Evolutionary conservation across 2,113 vertebrate species (phyloP).

Genomic region (Panthera leo): DNA sequence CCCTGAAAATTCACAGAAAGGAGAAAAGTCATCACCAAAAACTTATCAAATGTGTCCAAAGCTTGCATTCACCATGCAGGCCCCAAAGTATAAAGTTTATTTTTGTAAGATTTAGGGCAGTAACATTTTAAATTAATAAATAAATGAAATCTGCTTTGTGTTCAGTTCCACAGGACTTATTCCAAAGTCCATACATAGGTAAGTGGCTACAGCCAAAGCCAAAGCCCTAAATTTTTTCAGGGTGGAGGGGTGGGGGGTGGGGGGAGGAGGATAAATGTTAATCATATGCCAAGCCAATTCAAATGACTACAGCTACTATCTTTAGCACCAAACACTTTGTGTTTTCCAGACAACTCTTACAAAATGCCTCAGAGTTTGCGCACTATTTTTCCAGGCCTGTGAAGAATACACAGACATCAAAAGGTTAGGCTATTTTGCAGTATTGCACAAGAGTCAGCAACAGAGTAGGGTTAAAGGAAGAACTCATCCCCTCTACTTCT

Average conservation of each 20-base stretch:
- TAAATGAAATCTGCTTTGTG: not conserved
- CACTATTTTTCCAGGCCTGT: not conserved
- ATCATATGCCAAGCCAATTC: not conserved
- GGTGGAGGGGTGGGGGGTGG: too few species aligned
- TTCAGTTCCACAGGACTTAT: not conserved
- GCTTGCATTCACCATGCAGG: not conserved
- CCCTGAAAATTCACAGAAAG: not conserved
- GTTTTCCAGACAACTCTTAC: not conserved
- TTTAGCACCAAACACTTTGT: conserved; percentile 10
- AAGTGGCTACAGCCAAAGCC: not conserved
- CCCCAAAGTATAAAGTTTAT: not conserved
- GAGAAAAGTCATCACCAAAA: not conserved
- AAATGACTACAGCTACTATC: not conserved
- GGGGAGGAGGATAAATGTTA: not conserved
- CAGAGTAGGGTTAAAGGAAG: not conserved
- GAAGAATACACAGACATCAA: not conserved
- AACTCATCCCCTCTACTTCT: not conserved
- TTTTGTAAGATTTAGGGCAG: not conserved
- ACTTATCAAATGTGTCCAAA: not conserved
- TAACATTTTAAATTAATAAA: conserved; percentile 27
- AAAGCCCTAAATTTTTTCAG: not conserved
- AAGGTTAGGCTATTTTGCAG: not conserved
- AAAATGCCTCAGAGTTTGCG: not conserved
- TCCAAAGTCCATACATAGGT: not conserved
- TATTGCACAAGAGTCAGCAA: not conserved